Conservation (phyloP, 2,888 invertebrate species). For the Camptogramma bilineatum region DNA sequence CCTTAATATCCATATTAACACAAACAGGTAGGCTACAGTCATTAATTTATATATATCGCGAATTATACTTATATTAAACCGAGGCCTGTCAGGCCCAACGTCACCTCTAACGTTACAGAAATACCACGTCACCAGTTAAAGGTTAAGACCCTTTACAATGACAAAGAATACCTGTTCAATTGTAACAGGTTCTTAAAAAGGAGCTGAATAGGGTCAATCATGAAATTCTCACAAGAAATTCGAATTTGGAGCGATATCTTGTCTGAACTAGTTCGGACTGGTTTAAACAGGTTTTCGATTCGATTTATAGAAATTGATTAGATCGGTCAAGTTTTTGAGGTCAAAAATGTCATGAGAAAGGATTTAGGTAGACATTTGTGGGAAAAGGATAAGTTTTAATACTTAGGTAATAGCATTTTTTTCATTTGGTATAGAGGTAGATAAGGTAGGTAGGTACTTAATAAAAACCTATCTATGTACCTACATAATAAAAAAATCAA, state of each 20-base stretch:
- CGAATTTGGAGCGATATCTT: slow-evolving; percentile 25
- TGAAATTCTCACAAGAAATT: slow-evolving; percentile 43
- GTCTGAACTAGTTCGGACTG: slow-evolving; percentile 30
- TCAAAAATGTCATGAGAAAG: slow-evolving; percentile 37
- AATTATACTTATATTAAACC: no score
- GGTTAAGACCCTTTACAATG: neutral
- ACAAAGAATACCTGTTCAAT: slow-evolving; percentile 31
- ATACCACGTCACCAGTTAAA: no score
- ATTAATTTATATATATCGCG: no score
- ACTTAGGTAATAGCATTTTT: no score
- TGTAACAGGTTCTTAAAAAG: slow-evolving; percentile 43
- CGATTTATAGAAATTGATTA: slow-evolving; percentile 33
- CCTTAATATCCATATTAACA: no score
- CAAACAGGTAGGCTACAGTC: no score
- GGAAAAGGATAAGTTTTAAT: neutral
- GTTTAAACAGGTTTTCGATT: slow-evolving; percentile 32
- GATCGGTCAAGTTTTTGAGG: slow-evolving; percentile 35
- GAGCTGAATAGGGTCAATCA: slow-evolving; percentile 23
- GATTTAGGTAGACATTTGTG: neutral
- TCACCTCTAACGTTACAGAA: no score
- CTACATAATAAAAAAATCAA: no score
- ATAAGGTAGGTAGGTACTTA: no score
- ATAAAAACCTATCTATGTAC: no score
- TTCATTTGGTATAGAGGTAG: neutral
- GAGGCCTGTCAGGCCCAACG: no score